Conservation (phyloP, 2,113 vertebrate genomes). For the Benthochromis sp. region DNA sequence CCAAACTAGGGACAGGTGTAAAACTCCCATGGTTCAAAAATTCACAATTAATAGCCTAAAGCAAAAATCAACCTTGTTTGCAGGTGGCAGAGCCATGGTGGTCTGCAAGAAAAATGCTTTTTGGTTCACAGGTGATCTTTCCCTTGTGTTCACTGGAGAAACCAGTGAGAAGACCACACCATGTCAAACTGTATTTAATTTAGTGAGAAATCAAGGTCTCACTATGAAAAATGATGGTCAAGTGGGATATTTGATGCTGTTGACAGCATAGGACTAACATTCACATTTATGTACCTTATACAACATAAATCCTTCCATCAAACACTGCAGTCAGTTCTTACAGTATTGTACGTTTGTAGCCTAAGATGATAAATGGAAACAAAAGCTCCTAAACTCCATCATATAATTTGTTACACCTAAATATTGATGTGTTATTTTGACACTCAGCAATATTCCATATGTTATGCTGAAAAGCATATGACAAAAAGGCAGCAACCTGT, state of each 20-base stretch:
- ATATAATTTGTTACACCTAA: not conserved
- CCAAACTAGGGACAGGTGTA: not conserved
- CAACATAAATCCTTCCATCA: not conserved
- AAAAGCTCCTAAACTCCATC: not conserved
- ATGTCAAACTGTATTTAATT: not conserved
- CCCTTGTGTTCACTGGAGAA: not conserved
- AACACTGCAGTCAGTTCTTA: not conserved
- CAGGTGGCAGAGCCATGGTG: not conserved
- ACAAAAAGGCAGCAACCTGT: not conserved
- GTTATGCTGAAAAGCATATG: not conserved
- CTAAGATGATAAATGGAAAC: not conserved
- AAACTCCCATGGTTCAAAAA: not conserved
- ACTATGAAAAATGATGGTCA: not conserved
- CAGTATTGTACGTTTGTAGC: rapidly evolving
- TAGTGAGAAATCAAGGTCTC: not conserved
- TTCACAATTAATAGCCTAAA: not conserved
- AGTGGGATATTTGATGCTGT: not conserved
- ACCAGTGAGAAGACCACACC: not conserved
- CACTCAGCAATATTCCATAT: not conserved
- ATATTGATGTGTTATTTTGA: not conserved
- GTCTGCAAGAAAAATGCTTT: not conserved
- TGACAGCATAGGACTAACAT: not conserved
- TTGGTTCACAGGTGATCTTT: rapidly evolving
- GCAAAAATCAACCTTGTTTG: not conserved
- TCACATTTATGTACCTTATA: not conserved